phyloP scores from a whole-genome alignment of 2,113 vertebrate species.

The Mionectes macconnelli region DNA sequence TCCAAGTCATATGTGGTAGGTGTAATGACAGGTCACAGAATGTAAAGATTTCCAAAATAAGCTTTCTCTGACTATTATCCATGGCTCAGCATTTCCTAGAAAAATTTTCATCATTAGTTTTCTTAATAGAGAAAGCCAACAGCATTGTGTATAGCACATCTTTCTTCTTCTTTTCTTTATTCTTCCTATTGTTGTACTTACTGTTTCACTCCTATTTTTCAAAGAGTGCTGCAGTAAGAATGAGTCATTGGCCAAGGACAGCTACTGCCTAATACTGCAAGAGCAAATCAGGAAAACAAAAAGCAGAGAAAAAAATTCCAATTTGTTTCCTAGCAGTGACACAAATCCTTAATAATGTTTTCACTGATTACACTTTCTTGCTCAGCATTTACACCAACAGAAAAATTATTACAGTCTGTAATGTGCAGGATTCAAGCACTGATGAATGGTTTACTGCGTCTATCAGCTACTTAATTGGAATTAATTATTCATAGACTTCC shows the following conservation, averaged over 20 bases:
- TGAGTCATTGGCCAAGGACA: neutral
- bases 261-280: neutral
- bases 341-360: conserved; percentile 56
- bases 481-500: conserved; percentile 72
- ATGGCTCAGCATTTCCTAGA: neutral
- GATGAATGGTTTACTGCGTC: conserved; percentile 53
- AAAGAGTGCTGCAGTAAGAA: neutral
- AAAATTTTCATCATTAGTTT: neutral
- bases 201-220: neutral
- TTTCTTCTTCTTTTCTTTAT: neutral
- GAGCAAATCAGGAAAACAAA: conserved; percentile 33
- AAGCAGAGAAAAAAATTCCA: neutral
- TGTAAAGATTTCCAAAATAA: neutral
- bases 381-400: conserved; percentile 40
- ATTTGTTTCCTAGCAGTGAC: conserved; percentile 7
- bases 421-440: neutral
- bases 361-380: conserved; percentile 44
- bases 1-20: neutral
- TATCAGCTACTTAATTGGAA: conserved; percentile 70
- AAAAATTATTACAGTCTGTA: conserved; percentile 35
- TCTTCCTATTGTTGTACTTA: neutral
- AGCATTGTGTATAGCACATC: neutral
- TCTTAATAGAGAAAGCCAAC: neutral
- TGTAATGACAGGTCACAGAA: neutral
- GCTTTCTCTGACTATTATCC: neutral